These are phyloP conservation scores for Chrosomus eos DNA, from an alignment of 2,797 vertebrate species.

Conservation along the genomic window DNA sequence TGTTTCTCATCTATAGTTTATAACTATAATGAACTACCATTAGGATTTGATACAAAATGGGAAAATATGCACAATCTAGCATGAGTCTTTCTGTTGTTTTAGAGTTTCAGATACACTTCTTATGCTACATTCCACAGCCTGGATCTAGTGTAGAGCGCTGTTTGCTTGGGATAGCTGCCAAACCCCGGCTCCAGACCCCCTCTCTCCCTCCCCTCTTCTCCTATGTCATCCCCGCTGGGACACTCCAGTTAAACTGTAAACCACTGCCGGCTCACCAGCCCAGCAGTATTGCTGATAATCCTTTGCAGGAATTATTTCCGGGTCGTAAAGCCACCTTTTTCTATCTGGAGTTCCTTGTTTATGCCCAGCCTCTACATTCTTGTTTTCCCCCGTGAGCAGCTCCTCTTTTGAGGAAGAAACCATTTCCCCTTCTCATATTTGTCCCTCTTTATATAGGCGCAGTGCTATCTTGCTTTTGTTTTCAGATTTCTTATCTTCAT, in stretches of 20 bases:
- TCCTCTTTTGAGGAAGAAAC: conserved; percentile 27
- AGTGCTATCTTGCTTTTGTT: background rate
- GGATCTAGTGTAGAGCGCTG: conserved; percentile 49
- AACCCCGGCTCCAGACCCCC: conserved; percentile 18
- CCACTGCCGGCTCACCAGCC: conserved; percentile 68
- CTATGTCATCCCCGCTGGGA: conserved; percentile 62
- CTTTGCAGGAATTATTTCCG: conserved; percentile 79
- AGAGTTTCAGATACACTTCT: conserved; percentile 18
- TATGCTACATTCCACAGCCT: conserved; percentile 50
- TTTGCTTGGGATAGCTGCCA: conserved; percentile 61
- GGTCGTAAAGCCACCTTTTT: conserved; percentile 69
- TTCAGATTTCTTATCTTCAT: background rate
- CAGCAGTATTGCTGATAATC: conserved; percentile 76
- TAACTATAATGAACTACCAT: background rate
- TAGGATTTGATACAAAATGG: background rate
- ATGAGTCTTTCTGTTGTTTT: background rate
- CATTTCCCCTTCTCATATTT: background rate
- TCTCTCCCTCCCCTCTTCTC: conserved; percentile 35
- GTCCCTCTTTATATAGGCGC: background rate
- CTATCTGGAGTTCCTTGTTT: conserved; percentile 35
- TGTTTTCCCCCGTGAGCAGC: conserved; percentile 5
- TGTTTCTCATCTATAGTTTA: background rate
- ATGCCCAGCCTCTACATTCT: conserved; percentile 19
- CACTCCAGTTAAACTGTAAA: conserved; percentile 75
- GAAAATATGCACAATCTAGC: background rate